Evolutionary conservation across 2,113 vertebrate genomes (phyloP).

Genomic region (Steatornis caripensis): DNA sequence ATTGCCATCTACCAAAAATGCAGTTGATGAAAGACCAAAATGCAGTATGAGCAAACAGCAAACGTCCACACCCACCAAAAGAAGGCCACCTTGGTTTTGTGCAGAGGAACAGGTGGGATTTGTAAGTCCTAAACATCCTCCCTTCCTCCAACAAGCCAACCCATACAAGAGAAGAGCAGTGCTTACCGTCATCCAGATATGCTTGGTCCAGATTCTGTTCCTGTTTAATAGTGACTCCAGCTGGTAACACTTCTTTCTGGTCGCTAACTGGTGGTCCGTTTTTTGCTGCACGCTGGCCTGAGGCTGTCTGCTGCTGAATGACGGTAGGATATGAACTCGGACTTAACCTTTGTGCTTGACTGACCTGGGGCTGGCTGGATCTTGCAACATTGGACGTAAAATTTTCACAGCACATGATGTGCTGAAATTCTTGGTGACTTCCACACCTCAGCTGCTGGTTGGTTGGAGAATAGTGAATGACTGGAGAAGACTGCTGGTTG

Average conservation of each 20-base stretch:
- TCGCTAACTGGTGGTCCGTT: conserved; percentile 74
- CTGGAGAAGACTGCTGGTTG: conserved; percentile 82
- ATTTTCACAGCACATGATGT: conserved; percentile 89
- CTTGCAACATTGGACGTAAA: conserved; percentile 68
- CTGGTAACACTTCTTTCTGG: conserved; percentile 72
- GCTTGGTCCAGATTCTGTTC: conserved; percentile 97
- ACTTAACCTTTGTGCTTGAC: conserved; percentile 73
- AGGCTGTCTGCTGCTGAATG: conserved; percentile 88
- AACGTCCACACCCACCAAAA: neutral
- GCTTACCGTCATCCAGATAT: conserved; percentile 94
- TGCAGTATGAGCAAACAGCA: neutral
- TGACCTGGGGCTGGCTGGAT: conserved; percentile 62
- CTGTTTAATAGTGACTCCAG: conserved; percentile 92
- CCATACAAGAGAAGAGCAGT: neutral
- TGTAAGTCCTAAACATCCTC: neutral
- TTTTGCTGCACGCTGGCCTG: conserved; percentile 74
- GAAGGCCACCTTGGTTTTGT: neutral
- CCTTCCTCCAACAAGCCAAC: neutral
- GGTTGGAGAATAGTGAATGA: conserved; percentile 94
- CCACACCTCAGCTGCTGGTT: conserved; percentile 84
- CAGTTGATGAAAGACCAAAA: neutral
- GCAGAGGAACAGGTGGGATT: neutral
- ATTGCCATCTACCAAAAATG: neutral
- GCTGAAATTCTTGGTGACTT: conserved; percentile 82
- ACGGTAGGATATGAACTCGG: conserved; percentile 83